Evolutionary conservation across 2,113 vertebrate genomes (phyloP), one percentile per base, ranked within the genome.

Genomic region (Serilophus lunatus): DNA sequence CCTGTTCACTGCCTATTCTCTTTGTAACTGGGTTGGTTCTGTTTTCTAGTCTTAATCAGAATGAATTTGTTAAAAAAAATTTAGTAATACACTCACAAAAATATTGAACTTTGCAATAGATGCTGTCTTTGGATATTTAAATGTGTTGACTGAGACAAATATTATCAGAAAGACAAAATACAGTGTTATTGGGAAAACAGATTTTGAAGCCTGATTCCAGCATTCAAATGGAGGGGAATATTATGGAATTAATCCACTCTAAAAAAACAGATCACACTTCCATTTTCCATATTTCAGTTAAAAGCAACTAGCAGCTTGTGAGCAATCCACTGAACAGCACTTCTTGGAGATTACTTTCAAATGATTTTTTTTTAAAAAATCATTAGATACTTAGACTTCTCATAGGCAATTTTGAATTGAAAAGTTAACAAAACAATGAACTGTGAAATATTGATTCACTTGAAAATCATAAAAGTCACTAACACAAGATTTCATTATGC

Each of bases 361-460:
- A 69, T 14, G 0, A 35, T n/a, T n/a, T n/a, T n/a, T n/a, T 85
- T 66, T 24, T 36, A 29, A 3, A 29, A 70, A 17, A 12, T 1
- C 18, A 15, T 25, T 35, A 53, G 23, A 64, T 65, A 10, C 53
- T 77, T 35, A 35, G 65, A 53, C 20, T 83, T 68, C 35, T 72
- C 31, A 65, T 8, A 49, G 40, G 50, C n/a, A 86, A 53, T 24
- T 86, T 35, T 49, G 47, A 72, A 80, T 7, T 42, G 36, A 81
- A 68, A 72, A 86, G 18, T 57, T 80, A 70, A 81, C 69, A 31
- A 64, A 78, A 74, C 33, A 38, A 72, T 38, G 29, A 83, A 64
- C 22, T 49, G 7, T 47, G 40, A 91, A 72, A 20, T 35, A n/a
- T 1, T 11, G 23, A 81, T 35, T 77, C 59, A 64, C 64, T 72